Evolutionary conservation across 2,797 vertebrate species (phyloP).

Genomic region (Oreortyx pictus): DNA sequence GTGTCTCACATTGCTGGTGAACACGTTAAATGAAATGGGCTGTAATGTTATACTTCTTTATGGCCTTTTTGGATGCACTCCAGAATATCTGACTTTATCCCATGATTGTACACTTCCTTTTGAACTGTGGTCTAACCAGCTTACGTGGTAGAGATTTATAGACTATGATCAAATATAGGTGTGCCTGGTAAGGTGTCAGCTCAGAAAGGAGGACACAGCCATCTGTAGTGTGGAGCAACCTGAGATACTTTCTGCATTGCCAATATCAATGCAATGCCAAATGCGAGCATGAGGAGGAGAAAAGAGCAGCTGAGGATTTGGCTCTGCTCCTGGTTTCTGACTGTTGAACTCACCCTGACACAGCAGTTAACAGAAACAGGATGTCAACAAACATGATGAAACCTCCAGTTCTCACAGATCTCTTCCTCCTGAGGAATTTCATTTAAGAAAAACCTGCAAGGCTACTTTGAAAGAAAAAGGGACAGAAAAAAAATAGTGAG

Average conservation of each 20-base stretch:
- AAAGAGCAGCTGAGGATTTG: not conserved
- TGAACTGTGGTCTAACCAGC: not conserved
- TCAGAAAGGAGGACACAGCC: accelerated
- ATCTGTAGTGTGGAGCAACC: not conserved
- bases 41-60: not conserved
- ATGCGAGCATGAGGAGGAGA: not conserved
- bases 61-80: not conserved
- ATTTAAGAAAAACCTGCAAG: not conserved
- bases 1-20: not conserved
- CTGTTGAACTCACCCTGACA: not conserved
- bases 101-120: not conserved
- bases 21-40: not conserved
- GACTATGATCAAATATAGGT: not conserved
- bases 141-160: not conserved
- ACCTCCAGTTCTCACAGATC: not conserved
- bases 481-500: not conserved
- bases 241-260: not conserved
- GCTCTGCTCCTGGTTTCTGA: not conserved
- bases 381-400: not conserved
- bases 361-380: not conserved
- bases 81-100: not conserved
- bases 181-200: not conserved
- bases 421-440: not conserved
- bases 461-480: not conserved
- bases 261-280: not conserved